phyloP scores from a whole-genome alignment of 2,113 vertebrate genomes.

The Lampris incognitus region DNA sequence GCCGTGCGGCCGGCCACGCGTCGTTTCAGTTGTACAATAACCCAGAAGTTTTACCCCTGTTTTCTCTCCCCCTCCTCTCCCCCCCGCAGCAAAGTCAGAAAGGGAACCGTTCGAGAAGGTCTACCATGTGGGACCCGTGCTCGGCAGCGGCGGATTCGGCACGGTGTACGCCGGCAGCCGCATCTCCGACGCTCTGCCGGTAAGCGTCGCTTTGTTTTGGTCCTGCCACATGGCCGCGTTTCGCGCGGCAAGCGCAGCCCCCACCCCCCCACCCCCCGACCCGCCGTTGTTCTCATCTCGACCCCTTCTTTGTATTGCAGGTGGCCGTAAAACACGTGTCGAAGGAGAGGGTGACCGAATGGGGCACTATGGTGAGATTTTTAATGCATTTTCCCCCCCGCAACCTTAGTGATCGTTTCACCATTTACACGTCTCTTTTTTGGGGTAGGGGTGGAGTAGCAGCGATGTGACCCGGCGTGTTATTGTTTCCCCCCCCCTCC shows the following conservation, averaged over 20 bases:
- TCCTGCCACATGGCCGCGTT: conserved; percentile 51
- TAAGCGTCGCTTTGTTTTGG: conserved; percentile 64
- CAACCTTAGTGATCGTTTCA: not conserved
- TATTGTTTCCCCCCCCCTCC: not conserved
- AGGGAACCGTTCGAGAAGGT: conserved; percentile 88
- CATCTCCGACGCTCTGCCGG: conserved; percentile 87
- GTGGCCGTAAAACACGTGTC: conserved; percentile 89
- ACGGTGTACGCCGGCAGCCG: conserved; percentile 87
- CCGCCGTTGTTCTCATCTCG: too few relatives aligned
- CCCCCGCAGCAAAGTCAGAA: conserved; percentile 83
- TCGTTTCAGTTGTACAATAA: too few relatives aligned
- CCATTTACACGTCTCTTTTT: too few relatives aligned
- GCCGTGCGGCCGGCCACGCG: too few relatives aligned
- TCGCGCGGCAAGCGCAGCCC: not conserved
- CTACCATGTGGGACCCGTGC: conserved; percentile 87
- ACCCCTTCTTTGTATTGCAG: conserved; percentile 48
- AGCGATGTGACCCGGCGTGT: too few relatives aligned
- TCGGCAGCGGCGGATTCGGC: conserved; percentile 90
- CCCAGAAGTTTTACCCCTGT: not conserved
- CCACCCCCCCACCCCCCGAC: too few relatives aligned
- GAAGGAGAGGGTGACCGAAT: conserved; percentile 88
- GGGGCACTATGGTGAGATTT: conserved; percentile 84
- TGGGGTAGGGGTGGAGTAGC: too few relatives aligned
- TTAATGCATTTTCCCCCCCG: not conserved
- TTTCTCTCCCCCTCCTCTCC: not conserved